Conservation (phyloP, 2,888 invertebrate species). For the Dasysyrphus albostriatus region DNA sequence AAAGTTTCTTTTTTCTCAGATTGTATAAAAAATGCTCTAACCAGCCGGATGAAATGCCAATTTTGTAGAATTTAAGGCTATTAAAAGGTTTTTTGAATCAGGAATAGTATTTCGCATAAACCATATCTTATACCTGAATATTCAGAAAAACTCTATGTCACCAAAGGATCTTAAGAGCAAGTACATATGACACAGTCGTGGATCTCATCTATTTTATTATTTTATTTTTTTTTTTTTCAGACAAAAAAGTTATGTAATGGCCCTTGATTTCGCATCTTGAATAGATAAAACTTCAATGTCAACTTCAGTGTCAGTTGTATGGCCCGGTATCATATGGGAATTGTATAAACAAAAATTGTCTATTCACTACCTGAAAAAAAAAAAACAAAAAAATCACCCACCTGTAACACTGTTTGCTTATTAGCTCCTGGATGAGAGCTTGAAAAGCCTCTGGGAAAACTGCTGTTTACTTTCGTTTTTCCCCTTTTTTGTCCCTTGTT, state of each 20-base stretch:
- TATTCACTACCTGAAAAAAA: conserved; percentile 11
- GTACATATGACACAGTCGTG: too few relatives aligned
- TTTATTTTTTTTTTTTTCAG: background rate
- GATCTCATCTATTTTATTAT: background rate
- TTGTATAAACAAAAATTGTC: conserved; percentile 10
- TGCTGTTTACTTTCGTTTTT: background rate
- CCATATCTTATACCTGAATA: too few relatives aligned
- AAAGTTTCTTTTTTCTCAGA: too few relatives aligned
- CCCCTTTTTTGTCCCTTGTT: conserved; percentile 7
- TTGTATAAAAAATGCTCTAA: too few relatives aligned
- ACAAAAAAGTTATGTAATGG: background rate
- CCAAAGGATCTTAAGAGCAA: too few relatives aligned
- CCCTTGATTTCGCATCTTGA: conserved; percentile 12
- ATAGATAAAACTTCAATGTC: conserved; percentile 19
- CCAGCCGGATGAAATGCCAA: too few relatives aligned
- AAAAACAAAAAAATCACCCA: conserved; percentile 13
- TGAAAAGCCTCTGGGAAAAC: conserved; percentile 31
- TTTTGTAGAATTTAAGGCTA: too few relatives aligned
- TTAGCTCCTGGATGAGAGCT: conserved; percentile 42
- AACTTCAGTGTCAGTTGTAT: background rate
- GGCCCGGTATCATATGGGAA: too few relatives aligned
- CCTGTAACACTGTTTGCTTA: conserved; percentile 30
- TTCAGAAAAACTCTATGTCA: too few relatives aligned
- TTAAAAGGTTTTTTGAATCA: too few relatives aligned
- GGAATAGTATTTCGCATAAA: too few relatives aligned